phyloP scores from a whole-genome alignment of 2,797 vertebrate species.

The Anabas testudineus region DNA sequence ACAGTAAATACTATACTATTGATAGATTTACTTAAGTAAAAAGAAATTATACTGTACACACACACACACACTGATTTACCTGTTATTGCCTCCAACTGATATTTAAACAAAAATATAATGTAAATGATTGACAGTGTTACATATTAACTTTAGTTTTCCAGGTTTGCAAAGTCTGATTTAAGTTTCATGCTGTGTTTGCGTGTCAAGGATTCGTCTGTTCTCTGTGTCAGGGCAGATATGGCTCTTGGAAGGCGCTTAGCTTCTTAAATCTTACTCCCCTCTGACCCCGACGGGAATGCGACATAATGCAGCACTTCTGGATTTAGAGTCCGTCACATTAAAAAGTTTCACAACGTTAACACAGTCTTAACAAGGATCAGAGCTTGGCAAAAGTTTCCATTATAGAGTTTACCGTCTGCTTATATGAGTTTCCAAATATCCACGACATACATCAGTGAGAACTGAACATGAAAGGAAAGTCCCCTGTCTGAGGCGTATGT shows the following conservation, averaged over 20 bases:
- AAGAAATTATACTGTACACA: too few species aligned
- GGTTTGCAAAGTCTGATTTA: background rate
- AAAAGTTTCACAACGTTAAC: constrained; percentile 38
- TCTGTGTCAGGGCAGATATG: constrained; percentile 6
- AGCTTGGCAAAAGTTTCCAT: constrained; percentile 33
- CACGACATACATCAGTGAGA: background rate
- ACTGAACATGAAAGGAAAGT: background rate
- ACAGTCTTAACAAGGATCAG: constrained; percentile 33
- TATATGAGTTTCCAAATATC: background rate
- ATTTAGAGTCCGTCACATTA: constrained; percentile 9
- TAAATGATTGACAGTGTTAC: too few species aligned
- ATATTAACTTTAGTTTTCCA: too few species aligned
- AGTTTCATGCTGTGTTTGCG: background rate
- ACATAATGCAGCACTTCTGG: background rate
- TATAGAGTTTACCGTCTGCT: constrained; percentile 7
- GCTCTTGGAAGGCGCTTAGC: constrained; percentile 21
- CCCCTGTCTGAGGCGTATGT: background rate
- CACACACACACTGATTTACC: too few species aligned
- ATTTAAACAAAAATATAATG: too few species aligned
- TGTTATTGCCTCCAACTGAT: too few species aligned
- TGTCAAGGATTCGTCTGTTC: background rate
- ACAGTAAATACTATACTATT: too few species aligned
- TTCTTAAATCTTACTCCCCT: constrained; percentile 29
- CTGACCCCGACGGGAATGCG: constrained; percentile 16
- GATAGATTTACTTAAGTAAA: too few species aligned